These are phyloP conservation scores for Oxygymnocypris stewartii DNA, from an alignment of 2,113 vertebrate species.

Conservation along the genomic window DNA sequence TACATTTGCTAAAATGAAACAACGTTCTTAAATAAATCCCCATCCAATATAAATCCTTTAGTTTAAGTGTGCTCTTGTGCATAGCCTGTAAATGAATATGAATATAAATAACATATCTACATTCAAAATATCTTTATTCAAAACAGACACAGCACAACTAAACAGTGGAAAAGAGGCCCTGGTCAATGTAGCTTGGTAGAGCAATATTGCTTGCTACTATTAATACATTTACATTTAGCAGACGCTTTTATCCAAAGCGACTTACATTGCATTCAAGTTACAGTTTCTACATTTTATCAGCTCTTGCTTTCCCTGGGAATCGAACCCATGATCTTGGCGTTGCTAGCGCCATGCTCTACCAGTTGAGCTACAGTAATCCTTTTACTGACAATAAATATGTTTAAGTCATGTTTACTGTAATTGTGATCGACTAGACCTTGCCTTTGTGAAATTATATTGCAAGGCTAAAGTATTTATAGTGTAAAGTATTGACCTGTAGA, in stretches of 20 bases:
- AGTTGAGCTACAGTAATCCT: too few relatives aligned
- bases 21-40: not conserved
- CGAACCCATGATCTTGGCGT: too few relatives aligned
- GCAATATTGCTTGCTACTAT: not conserved
- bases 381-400: slow-evolving; percentile 21
- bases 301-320: too few relatives aligned
- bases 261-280: too few relatives aligned
- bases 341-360: too few relatives aligned
- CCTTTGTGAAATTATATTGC: slow-evolving; percentile 3
- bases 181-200: not conserved
- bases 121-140: not conserved
- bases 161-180: not conserved
- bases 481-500: slow-evolving; percentile 35
- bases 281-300: too few relatives aligned
- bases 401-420: slow-evolving; percentile 18
- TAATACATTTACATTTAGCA: too few relatives aligned
- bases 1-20: not conserved
- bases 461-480: slow-evolving; percentile 42
- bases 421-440: slow-evolving; percentile 12
- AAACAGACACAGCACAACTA: not conserved
- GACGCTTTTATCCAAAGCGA: too few relatives aligned
- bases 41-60: too few relatives aligned
- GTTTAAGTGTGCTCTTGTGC: too few relatives aligned
- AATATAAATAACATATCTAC: too few relatives aligned
- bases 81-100: too few relatives aligned